phyloP scores from a whole-genome alignment of 2,797 vertebrate species.

The Enteromius thamalakanensis region DNA sequence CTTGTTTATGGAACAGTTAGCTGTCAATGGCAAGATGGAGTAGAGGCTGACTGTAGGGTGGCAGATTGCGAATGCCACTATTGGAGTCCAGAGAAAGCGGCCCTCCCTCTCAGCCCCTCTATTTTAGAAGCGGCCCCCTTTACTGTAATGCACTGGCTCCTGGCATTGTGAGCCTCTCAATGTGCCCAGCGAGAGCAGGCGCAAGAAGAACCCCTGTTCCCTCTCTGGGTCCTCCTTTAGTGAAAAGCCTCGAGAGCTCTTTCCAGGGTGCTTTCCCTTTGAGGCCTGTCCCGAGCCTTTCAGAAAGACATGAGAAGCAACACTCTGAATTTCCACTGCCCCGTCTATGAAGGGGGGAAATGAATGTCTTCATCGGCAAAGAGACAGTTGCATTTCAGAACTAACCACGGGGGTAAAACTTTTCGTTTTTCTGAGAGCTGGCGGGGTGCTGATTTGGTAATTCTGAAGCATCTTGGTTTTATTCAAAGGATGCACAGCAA shows the following conservation, averaged over 20 bases:
- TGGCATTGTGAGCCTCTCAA: conserved; percentile 78
- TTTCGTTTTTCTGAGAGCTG: conserved; percentile 38
- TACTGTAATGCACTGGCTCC: conserved; percentile 75
- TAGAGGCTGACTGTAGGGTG: conserved; percentile 65
- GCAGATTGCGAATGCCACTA: conserved; percentile 79
- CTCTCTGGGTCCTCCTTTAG: conserved; percentile 67
- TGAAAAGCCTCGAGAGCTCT: conserved; percentile 58
- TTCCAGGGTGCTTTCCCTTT: conserved; percentile 54
- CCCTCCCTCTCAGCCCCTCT: conserved; percentile 39
- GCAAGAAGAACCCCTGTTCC: conserved; percentile 79
- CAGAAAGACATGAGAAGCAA: conserved; percentile 51
- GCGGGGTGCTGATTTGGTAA: conserved; percentile 37
- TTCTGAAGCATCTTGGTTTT: conserved; percentile 28
- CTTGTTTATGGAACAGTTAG: conserved; percentile 71
- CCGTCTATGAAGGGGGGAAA: conserved; percentile 1
- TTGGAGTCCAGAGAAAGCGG: conserved; percentile 67
- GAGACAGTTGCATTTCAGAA: conserved; percentile 52
- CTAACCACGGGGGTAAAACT: conserved; percentile 7
- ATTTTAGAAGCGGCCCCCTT: conserved; percentile 59
- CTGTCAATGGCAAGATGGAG: conserved; percentile 65
- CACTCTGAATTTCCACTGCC: conserved; percentile 48
- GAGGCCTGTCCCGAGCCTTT: conserved; percentile 51
- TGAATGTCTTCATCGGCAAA: conserved; percentile 52
- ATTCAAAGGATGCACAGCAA: conserved; percentile 44
- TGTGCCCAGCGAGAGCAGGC: conserved; percentile 73